Base-by-base conservation (phyloP, 1,140 invertebrate genomes). In the Hylaeus volcanicus region DNA sequence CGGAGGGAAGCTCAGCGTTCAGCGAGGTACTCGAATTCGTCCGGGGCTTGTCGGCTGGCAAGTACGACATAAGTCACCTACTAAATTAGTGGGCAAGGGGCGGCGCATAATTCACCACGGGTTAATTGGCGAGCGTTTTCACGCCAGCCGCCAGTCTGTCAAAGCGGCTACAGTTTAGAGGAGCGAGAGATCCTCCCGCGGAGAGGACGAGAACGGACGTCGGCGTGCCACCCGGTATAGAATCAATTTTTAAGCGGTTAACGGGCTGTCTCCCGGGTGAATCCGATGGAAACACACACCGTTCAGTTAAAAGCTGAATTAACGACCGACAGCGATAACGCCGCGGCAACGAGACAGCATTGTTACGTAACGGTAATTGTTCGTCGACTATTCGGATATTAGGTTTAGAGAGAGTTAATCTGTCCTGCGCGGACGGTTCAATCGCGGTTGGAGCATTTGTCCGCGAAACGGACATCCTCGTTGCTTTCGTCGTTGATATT, bases 121-220 rank as follows among this genome's bases (percentile, higher is more conserved):
- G 89, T 93, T 93, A 93, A 93, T 93, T 93, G 92, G 93, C 89
- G 87, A 91, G 88, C 91, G 90, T 92, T 93, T 93, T 93, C 92
- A 92, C 91, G 92, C 91, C 91, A 92, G 88, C 88, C 89, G 86
- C 81, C 80, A 84, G 88, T 92, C 91, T 91, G 92, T 92, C 91
- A 92, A 92, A 92, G 89, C 81, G 65, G 86, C 83, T 88, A 87
- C 89, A 85, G 86, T 88, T 87, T 84, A 81, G 70, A 78, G 70
- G 43, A 74, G 66, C 61, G 72, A 55, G 6, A 39, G 74, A 14
- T 55, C 45, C 41, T 56, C 6, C 60, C 14, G 15, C 8, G 51
- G 8, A n/a, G 39, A 58, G 51, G 58, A 41, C 63, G 14, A 41
- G 64, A 45, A 66, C 64, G 43, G 64, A 66, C 64, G 26, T 26